A percentile compares a stretch with the other conserved stretches of the same genome.
Conservation (phyloP, 2,888 invertebrate species). For the Watsonalla cultraria region DNA sequence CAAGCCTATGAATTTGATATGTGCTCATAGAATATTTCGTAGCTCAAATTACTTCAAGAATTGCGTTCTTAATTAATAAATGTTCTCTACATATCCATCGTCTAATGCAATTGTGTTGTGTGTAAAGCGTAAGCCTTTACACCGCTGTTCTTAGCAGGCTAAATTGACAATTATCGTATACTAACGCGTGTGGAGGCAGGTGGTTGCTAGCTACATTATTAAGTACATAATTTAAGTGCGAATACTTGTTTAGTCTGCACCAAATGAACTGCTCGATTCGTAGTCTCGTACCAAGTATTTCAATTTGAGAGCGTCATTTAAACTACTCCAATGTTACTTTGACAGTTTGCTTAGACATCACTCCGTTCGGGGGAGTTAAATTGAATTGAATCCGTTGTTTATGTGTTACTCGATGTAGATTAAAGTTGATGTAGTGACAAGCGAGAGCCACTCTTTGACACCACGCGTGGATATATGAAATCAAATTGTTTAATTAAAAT, state of each 20-base stretch:
- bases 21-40: background rate
- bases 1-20: no score
- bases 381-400: conserved; percentile 50
- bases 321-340: conserved; percentile 48
- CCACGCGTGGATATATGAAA: conserved; percentile 6
- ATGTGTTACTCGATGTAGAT: conserved; percentile 41
- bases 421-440: conserved; percentile 27
- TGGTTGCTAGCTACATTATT: background rate
- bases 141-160: background rate
- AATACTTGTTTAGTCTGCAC: conserved; percentile 31
- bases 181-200: background rate
- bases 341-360: conserved; percentile 46
- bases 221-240: conserved; percentile 33
- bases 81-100: background rate
- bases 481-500: background rate
- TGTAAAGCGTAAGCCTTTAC: background rate
- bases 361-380: conserved; percentile 38
- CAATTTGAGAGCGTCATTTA: conserved; percentile 55
- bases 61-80: background rate
- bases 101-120: background rate
- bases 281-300: conserved; percentile 39
- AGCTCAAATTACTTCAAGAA: background rate
- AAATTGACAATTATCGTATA: background rate
- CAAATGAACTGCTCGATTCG: conserved; percentile 38
- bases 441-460: conserved; percentile 5